Evolutionary conservation across 2,113 vertebrate genomes (phyloP).

Genomic region (Pagrus major): DNA sequence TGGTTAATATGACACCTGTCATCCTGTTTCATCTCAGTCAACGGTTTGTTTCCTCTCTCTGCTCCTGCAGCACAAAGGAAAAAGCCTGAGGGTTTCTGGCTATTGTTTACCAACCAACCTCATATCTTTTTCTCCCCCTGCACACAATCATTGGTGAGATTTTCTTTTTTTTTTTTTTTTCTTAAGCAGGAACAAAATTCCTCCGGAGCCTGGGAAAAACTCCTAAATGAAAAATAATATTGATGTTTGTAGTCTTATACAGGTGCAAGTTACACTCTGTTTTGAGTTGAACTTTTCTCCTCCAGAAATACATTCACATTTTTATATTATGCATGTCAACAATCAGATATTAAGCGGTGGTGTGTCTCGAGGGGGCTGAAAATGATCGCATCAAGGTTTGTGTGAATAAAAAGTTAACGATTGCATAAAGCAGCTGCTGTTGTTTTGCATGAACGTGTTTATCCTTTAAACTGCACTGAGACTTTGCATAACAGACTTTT

Average conservation of each 20-base stretch:
- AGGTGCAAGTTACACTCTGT: constrained; percentile 2
- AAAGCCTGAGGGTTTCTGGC: constrained; percentile 55
- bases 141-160: constrained; percentile 29
- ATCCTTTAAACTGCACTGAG: neutral
- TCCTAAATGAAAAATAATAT: constrained; percentile 54
- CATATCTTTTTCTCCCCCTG: constrained; percentile 51
- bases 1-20: constrained; percentile 75
- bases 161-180: constrained; percentile 51
- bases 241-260: constrained; percentile 34
- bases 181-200: constrained; percentile 60
- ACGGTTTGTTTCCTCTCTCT: constrained; percentile 43
- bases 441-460: constrained; percentile 46
- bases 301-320: constrained; percentile 17
- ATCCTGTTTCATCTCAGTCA: constrained; percentile 61
- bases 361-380: neutral
- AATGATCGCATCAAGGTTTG: constrained; percentile 1
- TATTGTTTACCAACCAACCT: constrained; percentile 74
- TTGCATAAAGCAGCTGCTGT: constrained; percentile 21
- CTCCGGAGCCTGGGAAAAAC: constrained; percentile 76
- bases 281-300: neutral
- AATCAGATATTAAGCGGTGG: neutral
- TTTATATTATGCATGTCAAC: constrained; percentile 20
- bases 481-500: constrained; percentile 51
- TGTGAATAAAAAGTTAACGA: constrained; percentile 7
- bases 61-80: constrained; percentile 59